Conservation (phyloP, 2,888 invertebrate species). For the Lumbricus terrestris region DNA sequence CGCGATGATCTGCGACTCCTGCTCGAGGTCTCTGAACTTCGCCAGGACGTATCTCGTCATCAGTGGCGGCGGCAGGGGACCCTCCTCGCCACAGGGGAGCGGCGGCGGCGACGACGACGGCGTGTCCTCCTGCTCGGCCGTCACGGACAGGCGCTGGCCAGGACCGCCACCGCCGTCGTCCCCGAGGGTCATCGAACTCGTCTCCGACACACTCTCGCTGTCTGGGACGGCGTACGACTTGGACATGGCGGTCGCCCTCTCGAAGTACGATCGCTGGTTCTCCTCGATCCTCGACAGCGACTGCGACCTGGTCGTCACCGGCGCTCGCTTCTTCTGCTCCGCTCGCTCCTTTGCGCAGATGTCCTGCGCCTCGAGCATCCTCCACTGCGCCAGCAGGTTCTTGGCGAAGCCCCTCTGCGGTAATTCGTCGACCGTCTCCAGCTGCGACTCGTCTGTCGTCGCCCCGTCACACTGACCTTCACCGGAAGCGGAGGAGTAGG, state of each 20-base stretch:
- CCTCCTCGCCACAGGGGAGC: not conserved
- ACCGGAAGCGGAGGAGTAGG: not conserved
- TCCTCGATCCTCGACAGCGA: conserved; percentile 20
- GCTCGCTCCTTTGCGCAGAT: not conserved
- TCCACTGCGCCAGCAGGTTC: conserved; percentile 33
- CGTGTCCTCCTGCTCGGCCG: not conserved
- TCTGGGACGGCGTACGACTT: not conserved
- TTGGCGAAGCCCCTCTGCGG: conserved; percentile 37
- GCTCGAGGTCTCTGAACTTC: not conserved
- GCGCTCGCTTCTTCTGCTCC: not conserved
- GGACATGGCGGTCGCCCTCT: not conserved
- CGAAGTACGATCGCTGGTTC: not conserved
- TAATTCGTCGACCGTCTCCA: conserved; percentile 25
- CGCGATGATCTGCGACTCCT: not conserved
- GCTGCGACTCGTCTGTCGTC: not conserved
- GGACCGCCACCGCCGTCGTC: not conserved
- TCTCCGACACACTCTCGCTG: not conserved
- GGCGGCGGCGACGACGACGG: too few species aligned
- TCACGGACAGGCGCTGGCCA: not conserved
- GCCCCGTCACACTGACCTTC: not conserved
- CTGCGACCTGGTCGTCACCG: conserved; percentile 6
- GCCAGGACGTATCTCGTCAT: conserved; percentile 10
- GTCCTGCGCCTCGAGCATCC: conserved; percentile 29
- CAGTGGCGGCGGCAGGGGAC: not conserved
- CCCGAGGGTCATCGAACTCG: not conserved